phyloP scores from a whole-genome alignment of 2,888 invertebrate species.

The Hemistola chrysoprasaria region DNA sequence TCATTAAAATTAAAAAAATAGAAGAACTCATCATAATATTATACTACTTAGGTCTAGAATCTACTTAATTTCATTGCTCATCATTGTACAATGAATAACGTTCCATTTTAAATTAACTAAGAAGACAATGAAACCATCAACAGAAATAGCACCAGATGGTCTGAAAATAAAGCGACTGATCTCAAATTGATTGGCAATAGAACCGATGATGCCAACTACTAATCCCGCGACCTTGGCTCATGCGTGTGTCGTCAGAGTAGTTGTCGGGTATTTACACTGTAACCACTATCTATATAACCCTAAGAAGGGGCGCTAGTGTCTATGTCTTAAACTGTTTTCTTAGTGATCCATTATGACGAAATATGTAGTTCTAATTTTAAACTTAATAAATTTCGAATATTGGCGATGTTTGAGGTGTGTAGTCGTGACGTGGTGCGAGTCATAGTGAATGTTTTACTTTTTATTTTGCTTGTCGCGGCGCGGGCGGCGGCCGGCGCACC shows the following conservation, averaged over 20 bases:
- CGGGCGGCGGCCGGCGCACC: conserved; percentile 49
- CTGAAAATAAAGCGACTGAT: conserved; percentile 2
- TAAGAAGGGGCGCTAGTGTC: too few species aligned
- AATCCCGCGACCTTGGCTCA: conserved; percentile 18
- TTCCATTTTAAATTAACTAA: too few species aligned
- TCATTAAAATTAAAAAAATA: too few species aligned
- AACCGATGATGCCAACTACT: conserved; percentile 9
- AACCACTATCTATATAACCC: neutral
- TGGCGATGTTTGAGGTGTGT: conserved; percentile 13
- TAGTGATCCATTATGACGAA: too few species aligned
- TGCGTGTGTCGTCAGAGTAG: conserved; percentile 15
- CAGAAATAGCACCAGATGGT: neutral
- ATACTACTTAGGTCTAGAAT: too few species aligned
- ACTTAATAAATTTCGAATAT: too few species aligned
- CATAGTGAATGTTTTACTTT: conserved; percentile 32
- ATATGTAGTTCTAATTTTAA: too few species aligned
- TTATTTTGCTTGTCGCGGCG: conserved; percentile 46
- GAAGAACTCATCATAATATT: too few species aligned
- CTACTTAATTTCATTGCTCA: too few species aligned
- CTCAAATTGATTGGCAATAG: conserved; percentile 10
- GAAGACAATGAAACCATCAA: neutral
- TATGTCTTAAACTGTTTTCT: too few species aligned
- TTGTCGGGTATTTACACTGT: conserved; percentile 6
- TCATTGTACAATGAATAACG: too few species aligned
- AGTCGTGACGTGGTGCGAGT: conserved; percentile 33